Percentiles rank a stretch among this genome's conserved stretches.
Conservation (phyloP, 2,888 invertebrate genomes). For the Norana najaformis region DNA sequence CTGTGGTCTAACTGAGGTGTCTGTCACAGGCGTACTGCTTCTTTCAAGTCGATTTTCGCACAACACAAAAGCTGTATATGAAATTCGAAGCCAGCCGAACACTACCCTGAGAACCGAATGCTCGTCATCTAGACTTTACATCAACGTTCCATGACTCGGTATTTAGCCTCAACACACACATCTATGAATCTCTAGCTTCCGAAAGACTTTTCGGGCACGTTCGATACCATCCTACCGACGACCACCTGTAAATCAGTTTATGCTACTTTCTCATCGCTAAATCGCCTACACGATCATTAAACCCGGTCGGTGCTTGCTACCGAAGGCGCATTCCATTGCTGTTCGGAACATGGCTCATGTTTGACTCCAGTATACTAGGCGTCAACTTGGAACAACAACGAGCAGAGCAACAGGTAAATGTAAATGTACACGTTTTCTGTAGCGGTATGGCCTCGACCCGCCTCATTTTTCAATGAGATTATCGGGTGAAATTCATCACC, state of each 20-base stretch:
- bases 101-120: neutral
- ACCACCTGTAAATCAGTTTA: neutral
- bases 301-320: neutral
- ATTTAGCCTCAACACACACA: neutral
- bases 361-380: neutral
- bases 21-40: neutral
- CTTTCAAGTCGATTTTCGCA: neutral
- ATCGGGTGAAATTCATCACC: too few species aligned
- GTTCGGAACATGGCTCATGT: too few species aligned
- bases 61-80: neutral
- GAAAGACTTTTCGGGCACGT: neutral
- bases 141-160: neutral
- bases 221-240: neutral
- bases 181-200: neutral
- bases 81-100: neutral
- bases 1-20: neutral
- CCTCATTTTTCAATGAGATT: too few species aligned
- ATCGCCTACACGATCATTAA: neutral
- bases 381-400: too few species aligned
- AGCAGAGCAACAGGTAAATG: too few species aligned
- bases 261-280: neutral
- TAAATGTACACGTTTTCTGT: too few species aligned
- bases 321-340: neutral
- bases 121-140: neutral
- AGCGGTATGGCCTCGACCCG: too few species aligned